Evolutionary conservation across 2,113 vertebrate genomes (phyloP).

Genomic region (Vanacampus margaritifer): DNA sequence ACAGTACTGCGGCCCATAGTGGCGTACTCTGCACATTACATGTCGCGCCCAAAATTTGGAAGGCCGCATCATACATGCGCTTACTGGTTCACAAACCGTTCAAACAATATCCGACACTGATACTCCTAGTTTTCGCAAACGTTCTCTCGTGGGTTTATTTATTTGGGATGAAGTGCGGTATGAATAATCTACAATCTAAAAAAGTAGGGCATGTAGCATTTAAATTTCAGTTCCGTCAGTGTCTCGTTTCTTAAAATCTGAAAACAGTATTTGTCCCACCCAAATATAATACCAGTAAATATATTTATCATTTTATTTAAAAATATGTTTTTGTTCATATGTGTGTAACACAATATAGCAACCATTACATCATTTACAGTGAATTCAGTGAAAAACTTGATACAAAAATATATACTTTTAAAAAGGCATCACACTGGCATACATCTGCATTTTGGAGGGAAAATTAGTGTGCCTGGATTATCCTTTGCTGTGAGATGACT

Average conservation of each 20-base stretch:
- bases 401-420: neutral
- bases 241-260: neutral
- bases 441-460: neutral
- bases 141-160: neutral
- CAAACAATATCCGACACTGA: no score
- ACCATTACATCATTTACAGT: neutral
- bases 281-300: neutral
- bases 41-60: neutral
- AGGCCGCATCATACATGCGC: neutral
- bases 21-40: neutral
- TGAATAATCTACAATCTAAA: neutral
- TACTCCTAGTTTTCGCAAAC: no score
- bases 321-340: neutral
- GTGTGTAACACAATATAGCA: neutral
- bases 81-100: no score
- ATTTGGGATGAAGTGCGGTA: neutral
- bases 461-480: neutral
- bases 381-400: neutral
- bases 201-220: neutral
- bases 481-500: neutral
- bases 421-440: neutral
- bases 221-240: neutral
- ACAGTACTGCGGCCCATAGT: neutral
- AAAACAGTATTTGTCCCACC: neutral
- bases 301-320: neutral